Evolutionary conservation across 2,888 invertebrate species (phyloP), one percentile per base, ranked within the genome.

Genomic region (Hemicrepidius hirtus): DNA sequence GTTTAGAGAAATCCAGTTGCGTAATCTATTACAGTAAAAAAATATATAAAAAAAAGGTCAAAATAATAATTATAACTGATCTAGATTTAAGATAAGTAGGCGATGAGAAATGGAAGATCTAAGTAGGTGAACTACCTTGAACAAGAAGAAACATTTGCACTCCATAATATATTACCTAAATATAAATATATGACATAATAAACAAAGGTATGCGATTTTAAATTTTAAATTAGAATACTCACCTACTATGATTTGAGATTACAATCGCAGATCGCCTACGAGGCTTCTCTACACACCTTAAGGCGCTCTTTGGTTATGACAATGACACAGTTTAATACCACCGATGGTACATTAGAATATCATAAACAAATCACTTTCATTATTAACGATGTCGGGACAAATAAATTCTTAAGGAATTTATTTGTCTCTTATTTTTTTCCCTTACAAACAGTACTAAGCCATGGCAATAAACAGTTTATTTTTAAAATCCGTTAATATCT

Each of bases 41-140:
- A n/a, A n/a, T n/a, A n/a, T n/a, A n/a, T n/a, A n/a, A 32, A 5
- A 32, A 32, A 32, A 32, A 6, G 32, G 3, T 32, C 7, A 32
- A 9, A 41, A 41, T 6, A 3, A 41, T 44, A 44, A 44, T 18
- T 44, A 41, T 16, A 44, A 44, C 32, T 9, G 32, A 32, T 32
- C 32, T 32, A 20, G 3, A 21, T 49, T 18, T 44, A 13, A 16
- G n/a, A n/a, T n/a, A n/a, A n/a, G 40, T 44, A 7, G 44, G 18
- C 44, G 44, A 44, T n/a, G n/a, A n/a, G n/a, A n/a, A n/a, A n/a
- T n/a, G n/a, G n/a, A n/a, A n/a, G n/a, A n/a, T n/a, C n/a, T 12
- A 64, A 65, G 70, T 70, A 62, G 70, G 70, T 64, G 70, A 70
- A 70, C 62, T 40, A 41, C 70, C 70, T 70, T 70, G 70, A 70